Conservation (phyloP, 2,888 invertebrate species). For the Dryobotodes eremita region DNA sequence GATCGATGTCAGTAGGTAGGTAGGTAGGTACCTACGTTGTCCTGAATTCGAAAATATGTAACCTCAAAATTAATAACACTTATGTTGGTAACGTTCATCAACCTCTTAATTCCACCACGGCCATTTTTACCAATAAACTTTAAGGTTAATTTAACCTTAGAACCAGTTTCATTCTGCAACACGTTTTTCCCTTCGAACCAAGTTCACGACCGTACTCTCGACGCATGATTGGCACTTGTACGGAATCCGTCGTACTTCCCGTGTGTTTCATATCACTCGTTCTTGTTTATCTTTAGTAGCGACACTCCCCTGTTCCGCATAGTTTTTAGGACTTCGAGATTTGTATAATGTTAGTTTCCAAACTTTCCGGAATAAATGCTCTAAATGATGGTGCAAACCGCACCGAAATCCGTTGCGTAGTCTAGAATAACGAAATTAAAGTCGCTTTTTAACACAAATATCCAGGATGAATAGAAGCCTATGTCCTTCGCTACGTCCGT, state of each 20-base stretch:
- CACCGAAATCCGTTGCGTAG: too few species aligned
- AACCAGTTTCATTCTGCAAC: constrained; percentile 1
- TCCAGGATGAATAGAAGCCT: background rate
- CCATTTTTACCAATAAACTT: background rate
- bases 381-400: too few species aligned
- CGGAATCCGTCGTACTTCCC: constrained; percentile 55
- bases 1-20: background rate
- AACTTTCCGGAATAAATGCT: too few species aligned
- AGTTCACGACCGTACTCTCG: constrained; percentile 59
- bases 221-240: constrained; percentile 62
- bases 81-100: background rate
- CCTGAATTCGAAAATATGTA: background rate
- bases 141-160: background rate
- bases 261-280: constrained; percentile 5
- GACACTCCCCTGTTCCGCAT: background rate
- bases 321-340: background rate
- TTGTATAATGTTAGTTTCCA: background rate
- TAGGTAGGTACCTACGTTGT: too few species aligned
- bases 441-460: background rate
- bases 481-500: background rate
- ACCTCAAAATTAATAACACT: background rate
- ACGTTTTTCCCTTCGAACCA: constrained; percentile 13
- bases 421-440: too few species aligned
- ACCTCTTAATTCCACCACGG: background rate
- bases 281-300: background rate